Conservation (phyloP, 2,888 invertebrate genomes). For the Drosophila kanekoi region DNA sequence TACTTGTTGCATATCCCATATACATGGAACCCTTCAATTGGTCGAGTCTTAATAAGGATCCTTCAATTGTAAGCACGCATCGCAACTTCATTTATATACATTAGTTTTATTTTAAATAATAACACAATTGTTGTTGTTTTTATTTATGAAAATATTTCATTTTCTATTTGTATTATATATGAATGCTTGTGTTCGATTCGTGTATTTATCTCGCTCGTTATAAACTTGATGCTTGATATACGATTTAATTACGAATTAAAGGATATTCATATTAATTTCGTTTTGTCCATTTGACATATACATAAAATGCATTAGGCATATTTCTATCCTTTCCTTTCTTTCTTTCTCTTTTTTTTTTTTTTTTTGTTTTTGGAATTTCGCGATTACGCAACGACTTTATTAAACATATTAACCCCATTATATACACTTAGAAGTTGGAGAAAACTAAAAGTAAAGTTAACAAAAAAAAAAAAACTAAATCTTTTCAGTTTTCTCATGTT, state of each 20-base stretch:
- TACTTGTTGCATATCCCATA: conserved; percentile 23
- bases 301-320: conserved; percentile 60
- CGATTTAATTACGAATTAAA: conserved; percentile 47
- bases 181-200: conserved; percentile 42
- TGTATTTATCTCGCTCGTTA: conserved; percentile 25
- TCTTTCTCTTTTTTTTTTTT: no score
- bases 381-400: conserved; percentile 40
- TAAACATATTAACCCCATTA: conserved; percentile 48
- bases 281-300: conserved; percentile 68
- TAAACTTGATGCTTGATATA: conserved; percentile 24
- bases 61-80: conserved; percentile 43
- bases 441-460: conserved; percentile 1
- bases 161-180: conserved; percentile 52
- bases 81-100: conserved; percentile 70
- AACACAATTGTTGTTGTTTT: conserved; percentile 70
- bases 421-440: conserved; percentile 42
- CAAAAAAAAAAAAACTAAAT: conserved; percentile 4
- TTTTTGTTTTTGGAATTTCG: conserved; percentile 18
- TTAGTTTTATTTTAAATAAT: conserved; percentile 82
- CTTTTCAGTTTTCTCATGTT: conserved; percentile 7
- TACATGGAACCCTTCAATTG: no score
- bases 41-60: conserved; percentile 3
- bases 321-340: no score
- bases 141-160: conserved; percentile 81
- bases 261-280: conserved; percentile 26